These are phyloP conservation scores for Halyomorpha halys DNA, from an alignment of 1,140 invertebrate genomes.

Conservation along the genomic window DNA sequence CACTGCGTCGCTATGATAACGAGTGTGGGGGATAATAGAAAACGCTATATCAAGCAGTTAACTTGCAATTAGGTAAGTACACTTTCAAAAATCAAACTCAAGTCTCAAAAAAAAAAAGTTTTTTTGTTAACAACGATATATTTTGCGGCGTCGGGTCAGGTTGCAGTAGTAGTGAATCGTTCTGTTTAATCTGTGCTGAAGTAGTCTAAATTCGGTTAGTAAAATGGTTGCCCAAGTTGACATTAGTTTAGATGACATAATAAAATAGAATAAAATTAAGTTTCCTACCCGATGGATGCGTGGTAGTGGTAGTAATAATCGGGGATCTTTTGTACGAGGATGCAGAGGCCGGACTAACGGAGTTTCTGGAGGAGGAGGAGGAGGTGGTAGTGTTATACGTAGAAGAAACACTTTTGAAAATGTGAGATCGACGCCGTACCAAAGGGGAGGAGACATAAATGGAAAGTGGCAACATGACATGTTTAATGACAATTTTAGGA, in stretches of 20 bases:
- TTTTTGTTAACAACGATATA: too few species aligned
- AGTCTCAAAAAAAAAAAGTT: too few species aligned
- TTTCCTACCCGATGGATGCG: slow-evolving; percentile 37
- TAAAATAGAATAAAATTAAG: slow-evolving; percentile 59
- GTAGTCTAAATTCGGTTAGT: not conserved
- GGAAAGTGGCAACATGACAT: slow-evolving; percentile 94
- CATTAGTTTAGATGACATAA: slow-evolving; percentile 93
- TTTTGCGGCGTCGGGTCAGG: slow-evolving; percentile 7
- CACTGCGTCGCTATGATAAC: too few species aligned
- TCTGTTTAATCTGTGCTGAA: not conserved
- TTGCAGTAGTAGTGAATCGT: not conserved
- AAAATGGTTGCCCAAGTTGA: slow-evolving; percentile 65
- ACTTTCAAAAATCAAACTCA: too few species aligned
- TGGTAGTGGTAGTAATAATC: slow-evolving; percentile 36
- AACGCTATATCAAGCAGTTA: too few species aligned
- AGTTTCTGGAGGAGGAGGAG: slow-evolving; percentile 36
- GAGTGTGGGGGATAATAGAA: too few species aligned
- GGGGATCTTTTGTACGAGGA: slow-evolving; percentile 26
- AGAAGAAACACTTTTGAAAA: slow-evolving; percentile 35
- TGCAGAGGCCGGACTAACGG: slow-evolving; percentile 35
- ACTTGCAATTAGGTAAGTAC: too few species aligned
- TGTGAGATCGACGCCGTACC: slow-evolving; percentile 30
- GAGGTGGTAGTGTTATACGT: slow-evolving; percentile 42
- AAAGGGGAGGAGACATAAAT: slow-evolving; percentile 59
- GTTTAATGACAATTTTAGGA: slow-evolving; percentile 58